Evolutionary conservation across 2,113 vertebrate species (phyloP).

Genomic region (Trematomus loennbergii): DNA sequence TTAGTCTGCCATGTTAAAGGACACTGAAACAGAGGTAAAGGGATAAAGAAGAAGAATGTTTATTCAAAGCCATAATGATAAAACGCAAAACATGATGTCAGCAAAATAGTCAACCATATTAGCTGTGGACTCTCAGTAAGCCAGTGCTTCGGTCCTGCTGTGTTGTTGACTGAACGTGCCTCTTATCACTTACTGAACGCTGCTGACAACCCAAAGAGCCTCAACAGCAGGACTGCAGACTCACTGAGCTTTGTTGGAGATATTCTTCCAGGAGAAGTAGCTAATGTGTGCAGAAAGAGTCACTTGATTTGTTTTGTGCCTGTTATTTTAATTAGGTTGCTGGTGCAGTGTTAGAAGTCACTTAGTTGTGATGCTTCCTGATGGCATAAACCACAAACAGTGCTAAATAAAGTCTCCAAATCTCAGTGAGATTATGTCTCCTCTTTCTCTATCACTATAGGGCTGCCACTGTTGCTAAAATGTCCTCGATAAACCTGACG

Average conservation of each 20-base stretch:
- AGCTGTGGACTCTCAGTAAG: background rate
- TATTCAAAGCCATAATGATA: slow-evolving; percentile 5
- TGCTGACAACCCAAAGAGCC: slow-evolving; percentile 21
- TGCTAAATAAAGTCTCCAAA: no score
- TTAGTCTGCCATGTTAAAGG: slow-evolving; percentile 94
- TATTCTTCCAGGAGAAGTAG: background rate
- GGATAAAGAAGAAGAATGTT: background rate
- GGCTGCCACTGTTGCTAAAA: no score
- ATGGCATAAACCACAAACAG: background rate
- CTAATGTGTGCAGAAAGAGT: slow-evolving; percentile 1
- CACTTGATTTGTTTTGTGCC: background rate
- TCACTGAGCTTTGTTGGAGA: slow-evolving; percentile 20
- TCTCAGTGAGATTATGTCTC: no score
- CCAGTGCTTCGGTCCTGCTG: slow-evolving; percentile 3
- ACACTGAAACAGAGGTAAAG: slow-evolving; percentile 84
- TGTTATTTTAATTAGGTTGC: slow-evolving; percentile 11
- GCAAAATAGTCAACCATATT: background rate
- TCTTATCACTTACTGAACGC: slow-evolving; percentile 5
- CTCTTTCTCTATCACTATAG: background rate
- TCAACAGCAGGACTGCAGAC: slow-evolving; percentile 26
- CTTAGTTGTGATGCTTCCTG: background rate
- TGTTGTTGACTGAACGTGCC: background rate
- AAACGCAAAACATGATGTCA: background rate
- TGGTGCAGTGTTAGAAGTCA: slow-evolving; percentile 3
- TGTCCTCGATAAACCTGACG: no score